phyloP scores from a whole-genome alignment of 2,113 vertebrate species.

The Tychaedon coryphoeus region DNA sequence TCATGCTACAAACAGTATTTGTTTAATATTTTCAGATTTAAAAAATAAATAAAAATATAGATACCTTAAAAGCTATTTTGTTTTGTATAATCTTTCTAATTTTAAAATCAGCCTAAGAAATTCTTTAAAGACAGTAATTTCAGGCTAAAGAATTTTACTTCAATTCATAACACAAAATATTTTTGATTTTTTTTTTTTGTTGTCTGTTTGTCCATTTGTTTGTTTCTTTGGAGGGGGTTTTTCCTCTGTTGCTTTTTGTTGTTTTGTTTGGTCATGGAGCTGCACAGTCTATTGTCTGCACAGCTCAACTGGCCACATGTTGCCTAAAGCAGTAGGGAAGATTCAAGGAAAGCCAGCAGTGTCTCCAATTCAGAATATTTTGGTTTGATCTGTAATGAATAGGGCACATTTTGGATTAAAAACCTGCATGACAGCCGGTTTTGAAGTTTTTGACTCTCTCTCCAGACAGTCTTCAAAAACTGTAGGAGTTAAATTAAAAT shows the following conservation, averaged over 20 bases:
- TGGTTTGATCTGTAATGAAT: neutral
- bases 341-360: neutral
- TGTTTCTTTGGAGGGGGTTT: neutral
- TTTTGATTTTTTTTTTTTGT: fast-evolving
- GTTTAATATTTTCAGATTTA: neutral
- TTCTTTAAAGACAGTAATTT: neutral
- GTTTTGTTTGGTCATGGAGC: neutral
- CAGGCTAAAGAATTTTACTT: neutral
- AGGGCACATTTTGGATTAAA: neutral
- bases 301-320: neutral
- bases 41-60: neutral
- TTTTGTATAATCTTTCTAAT: neutral
- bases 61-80: neutral
- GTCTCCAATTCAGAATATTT: neutral
- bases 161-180: neutral
- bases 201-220: neutral
- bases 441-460: no score
- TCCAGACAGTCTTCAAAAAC: neutral
- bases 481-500: neutral
- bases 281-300: neutral
- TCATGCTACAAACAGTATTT: neutral
- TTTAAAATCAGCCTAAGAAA: neutral
- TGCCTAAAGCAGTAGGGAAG: neutral
- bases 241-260: neutral
- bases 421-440: neutral